Conservation (phyloP, 2,888 invertebrate genomes). For the Lithophane ornitopus region DNA sequence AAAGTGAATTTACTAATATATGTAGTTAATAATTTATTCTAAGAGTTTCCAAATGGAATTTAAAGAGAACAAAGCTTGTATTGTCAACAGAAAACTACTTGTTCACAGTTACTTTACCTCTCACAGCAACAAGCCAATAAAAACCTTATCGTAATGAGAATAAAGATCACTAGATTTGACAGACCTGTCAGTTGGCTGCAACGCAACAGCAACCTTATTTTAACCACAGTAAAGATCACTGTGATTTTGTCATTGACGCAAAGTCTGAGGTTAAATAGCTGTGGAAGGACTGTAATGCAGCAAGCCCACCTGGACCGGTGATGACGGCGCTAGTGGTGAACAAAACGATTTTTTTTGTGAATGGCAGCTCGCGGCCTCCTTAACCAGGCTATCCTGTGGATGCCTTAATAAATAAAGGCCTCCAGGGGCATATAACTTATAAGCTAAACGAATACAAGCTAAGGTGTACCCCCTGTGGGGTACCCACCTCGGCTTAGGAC, state of each 20-base stretch:
- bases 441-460: too few species aligned
- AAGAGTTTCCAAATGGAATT: slow-evolving; percentile 81
- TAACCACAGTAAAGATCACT: background rate
- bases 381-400: background rate
- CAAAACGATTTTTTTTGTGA: background rate
- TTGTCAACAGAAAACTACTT: background rate
- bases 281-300: background rate
- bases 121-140: background rate
- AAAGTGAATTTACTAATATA: slow-evolving; percentile 86
- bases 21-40: slow-evolving; percentile 83
- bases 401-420: background rate
- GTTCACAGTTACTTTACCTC: background rate
- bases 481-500: background rate
- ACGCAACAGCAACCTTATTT: background rate
- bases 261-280: background rate
- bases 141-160: background rate
- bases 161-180: background rate
- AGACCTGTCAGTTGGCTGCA: too few species aligned
- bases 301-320: background rate
- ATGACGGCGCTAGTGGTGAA: background rate
- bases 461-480: too few species aligned
- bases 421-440: too few species aligned
- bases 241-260: background rate
- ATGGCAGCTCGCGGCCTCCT: background rate
- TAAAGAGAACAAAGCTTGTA: slow-evolving; percentile 56